Conservation (phyloP, 2,113 vertebrate genomes). For the Callaeas wilsoni region DNA sequence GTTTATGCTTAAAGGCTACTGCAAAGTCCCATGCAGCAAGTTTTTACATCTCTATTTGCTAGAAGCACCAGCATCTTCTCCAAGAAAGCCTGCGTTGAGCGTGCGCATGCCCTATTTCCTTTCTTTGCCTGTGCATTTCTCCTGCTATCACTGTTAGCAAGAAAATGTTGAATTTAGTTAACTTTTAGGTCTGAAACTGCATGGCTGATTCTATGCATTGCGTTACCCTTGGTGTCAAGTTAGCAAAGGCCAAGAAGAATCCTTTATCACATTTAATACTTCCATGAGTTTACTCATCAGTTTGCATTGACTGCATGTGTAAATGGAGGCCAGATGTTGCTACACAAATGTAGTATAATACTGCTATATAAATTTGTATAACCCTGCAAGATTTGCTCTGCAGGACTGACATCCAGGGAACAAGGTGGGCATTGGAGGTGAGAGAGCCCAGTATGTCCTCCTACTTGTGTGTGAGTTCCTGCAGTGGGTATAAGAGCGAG, state of each 20-base stretch:
- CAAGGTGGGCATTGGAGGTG: background rate
- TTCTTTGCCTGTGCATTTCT: background rate
- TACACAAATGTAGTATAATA: background rate
- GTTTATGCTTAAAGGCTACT: background rate
- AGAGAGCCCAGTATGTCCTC: background rate
- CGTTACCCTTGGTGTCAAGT: background rate
- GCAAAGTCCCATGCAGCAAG: background rate
- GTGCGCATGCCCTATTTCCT: background rate
- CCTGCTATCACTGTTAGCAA: background rate
- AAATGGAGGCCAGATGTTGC: background rate
- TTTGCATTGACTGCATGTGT: background rate
- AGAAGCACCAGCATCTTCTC: background rate
- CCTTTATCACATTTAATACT: background rate
- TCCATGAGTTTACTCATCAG: background rate
- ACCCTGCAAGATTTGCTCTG: background rate
- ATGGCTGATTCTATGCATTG: background rate
- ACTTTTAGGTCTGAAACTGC: background rate
- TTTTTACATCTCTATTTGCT: background rate
- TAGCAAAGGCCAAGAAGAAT: background rate
- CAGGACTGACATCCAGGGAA: background rate
- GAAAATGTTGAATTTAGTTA: background rate
- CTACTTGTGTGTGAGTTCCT: background rate
- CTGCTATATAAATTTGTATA: background rate
- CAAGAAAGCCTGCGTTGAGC: background rate
- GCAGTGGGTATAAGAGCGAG: rapidly evolving